phyloP scores from a whole-genome alignment of 2,797 vertebrate species.

The Sebastes flavidus region DNA sequence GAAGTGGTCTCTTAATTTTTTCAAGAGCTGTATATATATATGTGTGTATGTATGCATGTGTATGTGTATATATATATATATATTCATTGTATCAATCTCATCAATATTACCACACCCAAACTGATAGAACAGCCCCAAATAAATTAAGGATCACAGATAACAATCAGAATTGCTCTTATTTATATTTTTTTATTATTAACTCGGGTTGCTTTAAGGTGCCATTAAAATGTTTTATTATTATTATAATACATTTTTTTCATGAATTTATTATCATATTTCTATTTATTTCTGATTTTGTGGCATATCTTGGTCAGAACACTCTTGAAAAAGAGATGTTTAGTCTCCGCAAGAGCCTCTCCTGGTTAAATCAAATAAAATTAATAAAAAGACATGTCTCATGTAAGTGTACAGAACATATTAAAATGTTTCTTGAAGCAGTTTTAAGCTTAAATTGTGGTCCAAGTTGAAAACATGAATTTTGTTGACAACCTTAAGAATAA shows the following conservation, averaged over 20 bases:
- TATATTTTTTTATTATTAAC: neutral
- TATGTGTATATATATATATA: too few relatives aligned
- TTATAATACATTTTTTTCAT: neutral
- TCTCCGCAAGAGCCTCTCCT: neutral
- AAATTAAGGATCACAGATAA: neutral
- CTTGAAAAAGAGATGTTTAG: neutral
- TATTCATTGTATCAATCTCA: neutral
- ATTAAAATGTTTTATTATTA: neutral
- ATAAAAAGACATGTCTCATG: neutral
- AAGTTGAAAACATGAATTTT: too few relatives aligned
- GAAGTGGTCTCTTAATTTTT: too few relatives aligned
- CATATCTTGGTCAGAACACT: neutral
- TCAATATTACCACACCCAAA: neutral
- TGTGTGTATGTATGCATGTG: too few relatives aligned
- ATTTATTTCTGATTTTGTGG: neutral
- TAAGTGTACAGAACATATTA: neutral
- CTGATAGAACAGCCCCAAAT: neutral
- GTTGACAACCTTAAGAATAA: neutral
- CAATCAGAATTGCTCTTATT: neutral
- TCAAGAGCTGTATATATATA: too few relatives aligned
- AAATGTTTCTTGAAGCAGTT: neutral
- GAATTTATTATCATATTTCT: neutral
- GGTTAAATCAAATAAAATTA: neutral
- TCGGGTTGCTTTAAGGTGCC: neutral
- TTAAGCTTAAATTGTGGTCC: neutral